Conservation (phyloP, 2,113 vertebrate species). For the Melospiza melodia region DNA sequence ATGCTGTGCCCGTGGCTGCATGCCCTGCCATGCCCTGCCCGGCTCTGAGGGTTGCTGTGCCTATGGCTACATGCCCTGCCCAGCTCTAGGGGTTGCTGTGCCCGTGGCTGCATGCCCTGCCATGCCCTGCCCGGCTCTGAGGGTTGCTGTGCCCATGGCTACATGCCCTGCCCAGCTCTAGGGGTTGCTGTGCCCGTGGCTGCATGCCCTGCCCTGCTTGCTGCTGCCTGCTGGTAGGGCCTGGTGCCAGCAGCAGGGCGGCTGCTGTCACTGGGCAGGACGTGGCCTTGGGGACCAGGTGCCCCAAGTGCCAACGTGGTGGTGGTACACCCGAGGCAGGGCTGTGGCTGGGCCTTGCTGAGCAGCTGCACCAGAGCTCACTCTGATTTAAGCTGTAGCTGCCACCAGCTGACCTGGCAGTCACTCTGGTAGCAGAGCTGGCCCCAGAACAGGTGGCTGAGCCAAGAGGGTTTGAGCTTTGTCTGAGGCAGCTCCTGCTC, state of each 20-base stretch:
- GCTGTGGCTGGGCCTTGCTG: not conserved
- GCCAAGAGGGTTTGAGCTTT: not conserved
- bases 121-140: not conserved
- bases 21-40: not conserved
- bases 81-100: too few species aligned
- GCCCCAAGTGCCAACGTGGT: too few species aligned
- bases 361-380: not conserved
- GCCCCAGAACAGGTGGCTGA: not conserved
- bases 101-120: rapidly evolving
- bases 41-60: too few species aligned
- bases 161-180: not conserved
- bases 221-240: not conserved
- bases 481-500: not conserved
- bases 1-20: too few species aligned
- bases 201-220: rapidly evolving
- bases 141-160: too few species aligned
- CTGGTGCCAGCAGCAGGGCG: not conserved
- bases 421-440: not conserved
- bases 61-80: rapidly evolving
- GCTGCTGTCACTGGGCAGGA: not conserved
- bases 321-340: rapidly evolving
- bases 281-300: rapidly evolving
- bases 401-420: rapidly evolving
- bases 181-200: not conserved
- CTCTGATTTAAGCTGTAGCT: rapidly evolving